Percentiles rank a stretch among this genome's conserved stretches.
phyloP scores from a whole-genome alignment of 2,797 vertebrate genomes.

The Siniperca obscura region DNA sequence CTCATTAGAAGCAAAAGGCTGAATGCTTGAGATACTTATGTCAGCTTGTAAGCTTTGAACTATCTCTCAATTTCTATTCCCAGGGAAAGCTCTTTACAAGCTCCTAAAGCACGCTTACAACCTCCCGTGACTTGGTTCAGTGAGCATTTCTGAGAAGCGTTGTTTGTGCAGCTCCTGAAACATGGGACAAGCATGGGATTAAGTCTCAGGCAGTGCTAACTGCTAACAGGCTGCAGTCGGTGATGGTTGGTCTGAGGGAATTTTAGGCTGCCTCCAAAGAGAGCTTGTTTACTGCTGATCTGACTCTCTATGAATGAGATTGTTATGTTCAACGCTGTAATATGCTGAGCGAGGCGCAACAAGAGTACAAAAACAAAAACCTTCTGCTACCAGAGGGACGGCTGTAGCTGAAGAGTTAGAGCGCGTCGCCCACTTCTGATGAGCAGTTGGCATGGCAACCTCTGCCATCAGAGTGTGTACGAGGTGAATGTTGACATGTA shows the following conservation, averaged over 20 bases:
- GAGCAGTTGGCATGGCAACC: too few relatives aligned
- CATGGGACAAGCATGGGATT: constrained; percentile 46
- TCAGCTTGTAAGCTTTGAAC: constrained; percentile 28
- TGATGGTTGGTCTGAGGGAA: not conserved
- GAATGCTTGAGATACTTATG: not conserved
- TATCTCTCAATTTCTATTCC: constrained; percentile 6
- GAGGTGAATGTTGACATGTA: too few relatives aligned
- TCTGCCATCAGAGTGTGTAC: too few relatives aligned
- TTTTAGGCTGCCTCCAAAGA: constrained; percentile 13
- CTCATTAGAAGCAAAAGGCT: not conserved
- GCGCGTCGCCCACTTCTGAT: too few relatives aligned
- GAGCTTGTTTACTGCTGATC: constrained; percentile 18
- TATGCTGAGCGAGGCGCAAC: not conserved
- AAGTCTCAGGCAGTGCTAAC: constrained; percentile 27
- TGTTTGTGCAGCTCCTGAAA: constrained; percentile 49
- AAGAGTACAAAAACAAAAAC: not conserved
- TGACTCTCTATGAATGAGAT: not conserved
- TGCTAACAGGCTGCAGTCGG: constrained; percentile 15
- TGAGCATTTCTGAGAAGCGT: constrained; percentile 40
- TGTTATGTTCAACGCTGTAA: not conserved
- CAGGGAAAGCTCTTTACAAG: constrained; percentile 17
- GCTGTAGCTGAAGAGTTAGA: too few relatives aligned
- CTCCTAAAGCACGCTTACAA: constrained; percentile 9
- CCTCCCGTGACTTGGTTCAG: constrained; percentile 48
- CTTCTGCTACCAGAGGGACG: not conserved